Evolutionary conservation across 2,113 vertebrate genomes (phyloP).

Genomic region (Barbus barbus): DNA sequence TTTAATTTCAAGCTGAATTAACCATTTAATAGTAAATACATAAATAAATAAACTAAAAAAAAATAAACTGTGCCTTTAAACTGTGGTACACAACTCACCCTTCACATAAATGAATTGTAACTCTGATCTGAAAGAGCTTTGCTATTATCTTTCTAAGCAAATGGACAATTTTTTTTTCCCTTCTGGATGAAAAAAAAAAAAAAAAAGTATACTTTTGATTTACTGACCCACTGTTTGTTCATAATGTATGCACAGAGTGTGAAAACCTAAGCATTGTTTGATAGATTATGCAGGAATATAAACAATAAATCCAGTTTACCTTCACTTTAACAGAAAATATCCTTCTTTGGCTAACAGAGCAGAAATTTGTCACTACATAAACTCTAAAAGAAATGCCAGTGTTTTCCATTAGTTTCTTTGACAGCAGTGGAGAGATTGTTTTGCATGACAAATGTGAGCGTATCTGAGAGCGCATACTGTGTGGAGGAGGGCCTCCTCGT

Average conservation of each 20-base stretch:
- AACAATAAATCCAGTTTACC: background rate
- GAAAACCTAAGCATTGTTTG: background rate
- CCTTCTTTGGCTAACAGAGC: conserved; percentile 7
- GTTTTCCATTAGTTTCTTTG: conserved; percentile 70
- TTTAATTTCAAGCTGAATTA: no score
- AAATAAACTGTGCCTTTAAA: no score
- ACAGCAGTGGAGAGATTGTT: conserved; percentile 73
- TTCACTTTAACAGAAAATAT: background rate
- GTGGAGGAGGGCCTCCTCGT: conserved; percentile 55
- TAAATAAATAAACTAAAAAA: no score
- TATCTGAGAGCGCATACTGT: conserved; percentile 61
- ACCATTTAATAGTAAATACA: no score
- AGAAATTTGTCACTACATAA: conserved; percentile 1
- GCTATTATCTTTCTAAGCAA: no score
- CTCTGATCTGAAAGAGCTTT: background rate
- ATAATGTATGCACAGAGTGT: background rate
- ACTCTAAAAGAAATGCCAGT: conserved; percentile 7
- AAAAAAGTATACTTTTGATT: no score
- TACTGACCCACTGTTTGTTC: background rate
- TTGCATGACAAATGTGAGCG: conserved; percentile 69
- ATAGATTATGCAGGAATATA: background rate
- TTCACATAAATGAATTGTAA: background rate
- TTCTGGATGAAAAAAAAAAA: background rate
- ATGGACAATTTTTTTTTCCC: no score
- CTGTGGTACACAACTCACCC: no score